These are phyloP conservation scores for Ligdia adustata DNA, from an alignment of 2,888 invertebrate species.

Conservation along the genomic window DNA sequence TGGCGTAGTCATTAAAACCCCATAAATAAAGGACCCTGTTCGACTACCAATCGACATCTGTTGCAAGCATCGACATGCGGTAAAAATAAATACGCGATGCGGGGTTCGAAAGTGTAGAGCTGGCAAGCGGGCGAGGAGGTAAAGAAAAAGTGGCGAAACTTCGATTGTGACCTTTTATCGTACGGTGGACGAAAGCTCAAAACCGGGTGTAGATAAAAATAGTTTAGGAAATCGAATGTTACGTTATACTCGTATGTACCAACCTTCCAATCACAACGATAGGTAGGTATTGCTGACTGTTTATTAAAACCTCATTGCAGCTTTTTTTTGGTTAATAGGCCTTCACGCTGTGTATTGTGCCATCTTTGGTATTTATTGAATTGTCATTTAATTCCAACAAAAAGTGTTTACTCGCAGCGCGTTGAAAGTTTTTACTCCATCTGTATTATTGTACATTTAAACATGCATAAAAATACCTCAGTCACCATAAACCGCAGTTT, in stretches of 20 bases:
- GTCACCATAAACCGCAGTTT: slow-evolving; percentile 16
- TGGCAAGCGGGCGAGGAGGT: not conserved
- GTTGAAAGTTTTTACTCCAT: slow-evolving; percentile 3
- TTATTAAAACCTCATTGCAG: too few species aligned
- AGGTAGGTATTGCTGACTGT: too few species aligned
- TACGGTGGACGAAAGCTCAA: too few species aligned
- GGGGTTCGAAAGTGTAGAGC: slow-evolving; percentile 12
- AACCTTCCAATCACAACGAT: too few species aligned
- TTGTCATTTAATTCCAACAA: slow-evolving; percentile 3
- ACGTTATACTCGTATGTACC: too few species aligned
- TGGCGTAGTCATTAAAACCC: slow-evolving; percentile 69
- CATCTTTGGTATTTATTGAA: slow-evolving; percentile 9
- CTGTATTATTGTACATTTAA: slow-evolving; percentile 6
- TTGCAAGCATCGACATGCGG: slow-evolving; percentile 53
- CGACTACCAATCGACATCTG: slow-evolving; percentile 63
- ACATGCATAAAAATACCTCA: slow-evolving; percentile 11
- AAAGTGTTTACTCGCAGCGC: not conserved
- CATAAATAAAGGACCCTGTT: slow-evolving; percentile 65
- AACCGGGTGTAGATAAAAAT: too few species aligned
- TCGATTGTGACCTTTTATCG: too few species aligned
- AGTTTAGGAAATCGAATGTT: too few species aligned
- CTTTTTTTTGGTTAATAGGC: too few species aligned
- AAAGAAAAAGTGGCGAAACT: too few species aligned
- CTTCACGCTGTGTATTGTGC: too few species aligned
- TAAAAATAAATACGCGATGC: slow-evolving; percentile 48